Conservation (phyloP, 2,888 invertebrate genomes). For the Drosophila nigritarsus region DNA sequence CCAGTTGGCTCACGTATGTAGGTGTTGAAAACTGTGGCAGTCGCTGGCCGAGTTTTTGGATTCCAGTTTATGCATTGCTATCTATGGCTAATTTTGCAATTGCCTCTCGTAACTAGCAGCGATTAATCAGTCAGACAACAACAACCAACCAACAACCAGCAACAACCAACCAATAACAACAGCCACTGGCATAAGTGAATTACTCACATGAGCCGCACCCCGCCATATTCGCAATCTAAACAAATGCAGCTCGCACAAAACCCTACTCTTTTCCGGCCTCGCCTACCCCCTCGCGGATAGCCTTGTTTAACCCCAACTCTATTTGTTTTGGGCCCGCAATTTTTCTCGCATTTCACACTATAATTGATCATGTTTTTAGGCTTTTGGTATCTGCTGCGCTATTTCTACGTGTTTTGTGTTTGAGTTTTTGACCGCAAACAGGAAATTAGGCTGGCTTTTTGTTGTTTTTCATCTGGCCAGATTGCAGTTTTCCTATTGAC, state of each 20-base stretch:
- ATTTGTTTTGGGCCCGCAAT: conserved; percentile 58
- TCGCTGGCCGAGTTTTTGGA: conserved; percentile 40
- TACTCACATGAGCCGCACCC: conserved; percentile 60
- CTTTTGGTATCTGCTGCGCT: conserved; percentile 40
- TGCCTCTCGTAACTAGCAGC: conserved; percentile 71
- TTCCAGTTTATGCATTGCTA: conserved; percentile 43
- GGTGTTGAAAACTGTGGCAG: conserved; percentile 67
- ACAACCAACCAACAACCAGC: conserved; percentile 30
- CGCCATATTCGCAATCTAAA: conserved; percentile 42
- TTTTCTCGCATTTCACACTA: conserved; percentile 68
- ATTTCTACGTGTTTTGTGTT: conserved; percentile 58
- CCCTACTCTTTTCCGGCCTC: not conserved
- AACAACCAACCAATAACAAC: conserved; percentile 22
- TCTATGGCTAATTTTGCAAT: conserved; percentile 75
- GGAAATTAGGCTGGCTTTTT: conserved; percentile 43
- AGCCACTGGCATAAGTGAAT: conserved; percentile 65
- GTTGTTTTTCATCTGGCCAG: conserved; percentile 50
- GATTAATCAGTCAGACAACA: conserved; percentile 64
- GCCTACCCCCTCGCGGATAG: not conserved
- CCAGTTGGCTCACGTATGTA: conserved; percentile 50
- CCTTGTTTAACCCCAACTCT: not conserved
- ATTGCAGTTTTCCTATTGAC: conserved; percentile 40
- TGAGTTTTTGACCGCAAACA: conserved; percentile 43
- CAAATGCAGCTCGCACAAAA: conserved; percentile 44
- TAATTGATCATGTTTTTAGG: conserved; percentile 75